Conservation (phyloP, 2,797 vertebrate genomes). For the Chaetodon trifasciatus region DNA sequence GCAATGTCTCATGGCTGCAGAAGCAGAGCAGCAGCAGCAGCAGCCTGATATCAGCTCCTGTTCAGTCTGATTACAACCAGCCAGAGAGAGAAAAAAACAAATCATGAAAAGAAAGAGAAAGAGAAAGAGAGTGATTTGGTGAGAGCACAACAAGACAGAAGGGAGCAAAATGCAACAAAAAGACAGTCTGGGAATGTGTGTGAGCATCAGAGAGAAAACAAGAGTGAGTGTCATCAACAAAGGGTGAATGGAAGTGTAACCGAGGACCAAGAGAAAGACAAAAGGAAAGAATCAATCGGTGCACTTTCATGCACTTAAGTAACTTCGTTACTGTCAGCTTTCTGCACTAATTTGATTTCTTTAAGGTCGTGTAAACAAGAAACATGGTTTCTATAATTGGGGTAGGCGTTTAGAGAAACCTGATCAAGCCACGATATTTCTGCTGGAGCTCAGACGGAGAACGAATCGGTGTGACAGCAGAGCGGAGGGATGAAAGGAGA, state of each 20-base stretch:
- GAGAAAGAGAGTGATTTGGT: conserved; percentile 27
- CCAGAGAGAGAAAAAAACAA: conserved; percentile 30
- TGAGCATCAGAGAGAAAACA: conserved; percentile 47
- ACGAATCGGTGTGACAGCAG: conserved; percentile 9
- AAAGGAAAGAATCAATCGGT: conserved; percentile 45
- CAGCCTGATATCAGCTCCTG: conserved; percentile 70
- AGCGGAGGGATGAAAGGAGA: conserved; percentile 2
- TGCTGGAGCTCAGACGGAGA: background rate
- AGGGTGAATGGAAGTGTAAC: conserved; percentile 20
- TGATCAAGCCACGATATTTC: background rate
- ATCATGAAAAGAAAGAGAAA: conserved; percentile 27
- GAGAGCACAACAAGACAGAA: conserved; percentile 49
- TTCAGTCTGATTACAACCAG: conserved; percentile 72
- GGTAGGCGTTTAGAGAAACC: conserved; percentile 14
- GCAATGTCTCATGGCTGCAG: conserved; percentile 53
- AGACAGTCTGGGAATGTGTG: conserved; percentile 7
- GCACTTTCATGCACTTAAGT: conserved; percentile 44
- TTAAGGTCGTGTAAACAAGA: conserved; percentile 31
- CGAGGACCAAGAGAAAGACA: background rate
- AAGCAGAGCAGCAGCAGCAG: conserved; percentile 44
- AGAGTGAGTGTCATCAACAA: conserved; percentile 25
- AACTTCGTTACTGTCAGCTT: conserved; percentile 52
- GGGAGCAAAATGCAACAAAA: conserved; percentile 38
- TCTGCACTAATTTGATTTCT: conserved; percentile 57
- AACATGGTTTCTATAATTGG: conserved; percentile 39